Percentiles rank a stretch among this genome's conserved stretches.
Conservation (phyloP, 2,797 vertebrate genomes). For the Brachyalestes nurse region DNA sequence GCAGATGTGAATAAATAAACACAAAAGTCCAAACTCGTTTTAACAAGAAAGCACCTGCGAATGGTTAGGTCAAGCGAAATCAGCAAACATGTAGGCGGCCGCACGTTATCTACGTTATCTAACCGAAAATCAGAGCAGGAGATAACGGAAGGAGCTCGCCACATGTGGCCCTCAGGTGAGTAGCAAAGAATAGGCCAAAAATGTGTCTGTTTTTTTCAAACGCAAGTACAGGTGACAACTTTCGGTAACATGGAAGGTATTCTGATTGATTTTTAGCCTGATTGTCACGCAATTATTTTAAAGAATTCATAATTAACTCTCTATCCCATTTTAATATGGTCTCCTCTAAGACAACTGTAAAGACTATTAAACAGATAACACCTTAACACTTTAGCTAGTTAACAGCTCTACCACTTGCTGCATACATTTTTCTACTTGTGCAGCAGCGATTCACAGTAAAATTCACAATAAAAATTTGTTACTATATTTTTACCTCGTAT, state of each 20-base stretch:
- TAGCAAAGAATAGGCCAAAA: neutral
- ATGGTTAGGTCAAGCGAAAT: slow-evolving; percentile 18
- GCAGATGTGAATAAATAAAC: slow-evolving; percentile 46
- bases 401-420: too few relatives aligned
- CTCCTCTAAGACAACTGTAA: too few relatives aligned
- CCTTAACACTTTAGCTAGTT: too few relatives aligned
- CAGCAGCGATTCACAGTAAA: too few relatives aligned
- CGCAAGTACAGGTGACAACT: neutral
- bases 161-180: slow-evolving; percentile 57
- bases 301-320: too few relatives aligned
- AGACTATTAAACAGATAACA: too few relatives aligned
- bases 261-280: neutral
- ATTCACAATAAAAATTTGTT: too few relatives aligned
- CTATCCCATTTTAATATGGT: too few relatives aligned
- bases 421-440: too few relatives aligned
- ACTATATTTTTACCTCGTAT: too few relatives aligned
- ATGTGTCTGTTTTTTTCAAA: neutral
- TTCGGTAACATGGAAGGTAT: neutral
- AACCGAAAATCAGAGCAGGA: slow-evolving; percentile 78
- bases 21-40: slow-evolving; percentile 14
- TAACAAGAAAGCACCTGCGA: slow-evolving; percentile 34
- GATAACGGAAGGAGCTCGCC: slow-evolving; percentile 62
- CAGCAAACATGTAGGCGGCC: slow-evolving; percentile 40
- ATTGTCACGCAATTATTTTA: neutral
- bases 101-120: slow-evolving; percentile 68